Evolutionary conservation across 2,113 vertebrate genomes (phyloP), one percentile per base, ranked within the genome.

Genomic region (Corythaixoides concolor): DNA sequence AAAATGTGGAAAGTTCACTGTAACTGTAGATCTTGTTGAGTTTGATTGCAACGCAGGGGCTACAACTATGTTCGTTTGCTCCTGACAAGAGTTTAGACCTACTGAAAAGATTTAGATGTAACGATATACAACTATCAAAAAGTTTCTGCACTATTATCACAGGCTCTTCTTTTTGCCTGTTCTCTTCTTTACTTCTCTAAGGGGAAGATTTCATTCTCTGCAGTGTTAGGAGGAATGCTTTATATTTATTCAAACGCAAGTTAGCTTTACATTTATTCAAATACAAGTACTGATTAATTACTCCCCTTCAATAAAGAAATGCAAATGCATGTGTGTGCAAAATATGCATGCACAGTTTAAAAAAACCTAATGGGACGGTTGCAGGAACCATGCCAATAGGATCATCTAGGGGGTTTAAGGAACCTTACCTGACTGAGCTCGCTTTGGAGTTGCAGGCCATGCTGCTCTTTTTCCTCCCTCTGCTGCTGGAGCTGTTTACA

Each of bases 401-500:
- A 74, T 15, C 18, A 20, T 64, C 49, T 55, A 47, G 27, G 24
- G 74, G 11, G 14, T 11, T 80, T 53, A 77, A 67, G 45, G 78
- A 82, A 37, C 33, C 97, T 98, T 95, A 99, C 99, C 98, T 99
- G 99, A 96, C 98, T 98, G 74, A 99, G 98, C 96, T 99, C 99
- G 0, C 98, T 98, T 93, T 99, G 99, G 95, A 99, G 99, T 60
- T 99, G 99, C 49, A 98, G 92, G 32, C 98, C 98, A 55, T 99
- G 99, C 88, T 98, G 99, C 66, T 99, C 99, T 83, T 98, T 99
- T 83, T 99, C 99, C 80, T 99, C 99, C 75, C 97, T 98, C 94
- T 99, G 99, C 72, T 99, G 99, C 47, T 99, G 99, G 11, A 99
- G 95, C 97, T 99, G 99, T 94, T 99, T 99, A 91, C 98, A 98